Evolutionary conservation across 2,797 vertebrate species (phyloP).

Genomic region (Mycteria americana): DNA sequence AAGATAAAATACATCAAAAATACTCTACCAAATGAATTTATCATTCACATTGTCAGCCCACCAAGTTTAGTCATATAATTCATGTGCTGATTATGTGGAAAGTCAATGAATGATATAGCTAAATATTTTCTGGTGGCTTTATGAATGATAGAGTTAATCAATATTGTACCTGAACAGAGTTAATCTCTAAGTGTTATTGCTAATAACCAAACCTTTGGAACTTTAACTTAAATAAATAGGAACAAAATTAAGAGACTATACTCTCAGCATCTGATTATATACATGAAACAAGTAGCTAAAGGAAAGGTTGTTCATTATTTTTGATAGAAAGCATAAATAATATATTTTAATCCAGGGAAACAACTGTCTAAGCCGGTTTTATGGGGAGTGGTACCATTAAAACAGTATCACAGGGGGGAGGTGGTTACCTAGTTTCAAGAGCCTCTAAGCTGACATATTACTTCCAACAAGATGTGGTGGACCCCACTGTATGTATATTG

Average conservation of each 20-base stretch:
- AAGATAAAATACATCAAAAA: slow-evolving; percentile 72
- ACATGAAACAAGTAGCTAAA: background rate
- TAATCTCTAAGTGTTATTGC: slow-evolving; percentile 16
- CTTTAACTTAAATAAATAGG: background rate
- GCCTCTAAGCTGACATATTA: background rate
- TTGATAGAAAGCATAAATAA: background rate
- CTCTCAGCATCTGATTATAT: background rate
- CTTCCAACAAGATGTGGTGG: background rate
- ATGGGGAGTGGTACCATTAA: background rate
- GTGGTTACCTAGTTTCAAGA: background rate
- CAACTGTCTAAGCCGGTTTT: background rate
- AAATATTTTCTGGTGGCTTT: slow-evolving; percentile 66
- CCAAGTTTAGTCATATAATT: slow-evolving; percentile 64
- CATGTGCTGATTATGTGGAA: slow-evolving; percentile 64
- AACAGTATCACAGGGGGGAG: rapidly evolving
- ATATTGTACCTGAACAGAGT: slow-evolving; percentile 47
- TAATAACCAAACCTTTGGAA: background rate
- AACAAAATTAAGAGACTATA: background rate
- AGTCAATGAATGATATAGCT: slow-evolving; percentile 65
- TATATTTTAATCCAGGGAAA: background rate
- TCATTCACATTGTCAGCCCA: slow-evolving; percentile 54
- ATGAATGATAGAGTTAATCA: slow-evolving; percentile 63
- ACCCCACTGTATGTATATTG: background rate
- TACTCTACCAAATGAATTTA: slow-evolving; percentile 54
- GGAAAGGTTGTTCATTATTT: background rate